Percentiles rank a stretch among this genome's conserved stretches.
Evolutionary conservation across 2,888 invertebrate genomes (phyloP).

Genomic region (Stenolophus ochropezus): DNA sequence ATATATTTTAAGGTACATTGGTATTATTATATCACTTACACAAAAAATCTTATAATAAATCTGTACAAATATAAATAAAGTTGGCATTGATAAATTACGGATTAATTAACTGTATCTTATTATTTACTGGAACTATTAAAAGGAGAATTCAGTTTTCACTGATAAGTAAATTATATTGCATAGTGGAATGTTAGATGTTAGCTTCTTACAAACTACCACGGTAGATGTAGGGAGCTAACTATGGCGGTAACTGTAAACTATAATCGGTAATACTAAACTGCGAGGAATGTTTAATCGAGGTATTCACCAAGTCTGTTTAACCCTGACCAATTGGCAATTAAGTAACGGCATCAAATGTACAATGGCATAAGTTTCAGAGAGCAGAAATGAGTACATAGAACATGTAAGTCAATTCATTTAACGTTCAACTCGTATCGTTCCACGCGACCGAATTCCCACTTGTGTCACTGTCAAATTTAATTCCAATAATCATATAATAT

Average conservation of each 20-base stretch:
- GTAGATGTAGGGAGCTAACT: no score
- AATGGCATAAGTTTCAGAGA: constrained; percentile 53
- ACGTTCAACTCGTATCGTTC: no score
- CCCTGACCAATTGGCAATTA: constrained; percentile 51
- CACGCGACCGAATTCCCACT: no score
- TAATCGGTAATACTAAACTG: constrained; percentile 54
- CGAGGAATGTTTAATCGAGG: constrained; percentile 57
- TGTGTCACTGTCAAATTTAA: no score
- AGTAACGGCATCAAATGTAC: constrained; percentile 55
- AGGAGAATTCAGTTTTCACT: constrained; percentile 39
- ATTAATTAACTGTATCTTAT: constrained; percentile 34
- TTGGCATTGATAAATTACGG: constrained; percentile 49
- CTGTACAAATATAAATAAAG: constrained; percentile 57
- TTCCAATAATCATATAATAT: no score
- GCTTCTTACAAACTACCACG: not conserved
- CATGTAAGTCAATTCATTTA: not conserved
- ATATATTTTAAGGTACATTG: constrained; percentile 59
- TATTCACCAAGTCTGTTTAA: constrained; percentile 49
- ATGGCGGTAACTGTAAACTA: constrained; percentile 52
- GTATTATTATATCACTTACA: constrained; percentile 58
- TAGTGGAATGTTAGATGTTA: constrained; percentile 43
- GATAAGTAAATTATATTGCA: constrained; percentile 42
- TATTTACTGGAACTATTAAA: constrained; percentile 44
- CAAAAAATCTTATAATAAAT: constrained; percentile 44
- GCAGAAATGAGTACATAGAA: not conserved